phyloP scores from a whole-genome alignment of 2,888 invertebrate species.

The Catocala fraxini region DNA sequence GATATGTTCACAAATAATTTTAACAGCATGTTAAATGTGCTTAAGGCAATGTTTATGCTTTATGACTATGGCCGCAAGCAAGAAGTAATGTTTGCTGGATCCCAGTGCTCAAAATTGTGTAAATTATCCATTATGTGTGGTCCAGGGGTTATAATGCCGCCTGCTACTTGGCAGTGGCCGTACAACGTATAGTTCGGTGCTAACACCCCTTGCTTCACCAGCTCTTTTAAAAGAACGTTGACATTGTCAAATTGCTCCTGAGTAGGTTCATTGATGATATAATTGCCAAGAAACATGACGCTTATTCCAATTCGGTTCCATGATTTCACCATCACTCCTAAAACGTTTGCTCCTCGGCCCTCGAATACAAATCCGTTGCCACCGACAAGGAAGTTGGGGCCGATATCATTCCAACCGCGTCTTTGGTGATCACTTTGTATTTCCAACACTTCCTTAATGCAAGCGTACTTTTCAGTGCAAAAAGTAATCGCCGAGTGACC shows the following conservation, averaged over 20 bases:
- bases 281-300: conserved; percentile 78
- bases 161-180: conserved; percentile 70
- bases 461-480: conserved; percentile 63
- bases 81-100: conserved; percentile 47
- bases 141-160: conserved; percentile 65
- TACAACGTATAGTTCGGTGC: conserved; percentile 60
- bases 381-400: conserved; percentile 75
- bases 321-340: conserved; percentile 65
- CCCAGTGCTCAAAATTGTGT: conserved; percentile 66
- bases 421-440: conserved; percentile 68
- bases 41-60: too few species aligned
- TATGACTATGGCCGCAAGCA: conserved; percentile 42
- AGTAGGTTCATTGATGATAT: conserved; percentile 51
- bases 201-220: conserved; percentile 62
- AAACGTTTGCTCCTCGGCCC: conserved; percentile 74
- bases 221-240: conserved; percentile 58
- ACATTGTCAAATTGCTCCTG: conserved; percentile 67
- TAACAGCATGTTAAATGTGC: not conserved
- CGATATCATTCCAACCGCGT: conserved; percentile 68
- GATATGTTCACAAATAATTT: not conserved
- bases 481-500: conserved; percentile 68
- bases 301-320: conserved; percentile 68
- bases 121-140: conserved; percentile 59
- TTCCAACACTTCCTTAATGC: conserved; percentile 62
- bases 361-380: conserved; percentile 75